Percentiles rank a stretch among this genome's conserved stretches.
Evolutionary conservation across 2,888 invertebrate species (phyloP).

Genomic region (Ischnura elegans): DNA sequence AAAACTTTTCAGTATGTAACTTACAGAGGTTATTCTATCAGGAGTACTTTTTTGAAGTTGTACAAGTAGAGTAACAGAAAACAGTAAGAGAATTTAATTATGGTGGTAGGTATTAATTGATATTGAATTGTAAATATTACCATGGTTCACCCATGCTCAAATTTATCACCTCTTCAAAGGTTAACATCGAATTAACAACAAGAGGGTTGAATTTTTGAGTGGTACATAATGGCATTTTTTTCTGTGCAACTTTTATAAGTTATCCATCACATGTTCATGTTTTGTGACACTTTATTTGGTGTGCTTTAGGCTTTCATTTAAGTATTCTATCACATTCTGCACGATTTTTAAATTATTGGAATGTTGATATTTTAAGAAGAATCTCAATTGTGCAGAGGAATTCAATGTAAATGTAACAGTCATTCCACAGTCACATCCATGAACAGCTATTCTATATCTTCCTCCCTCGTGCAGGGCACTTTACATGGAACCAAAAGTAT

Average conservation of each 20-base stretch:
- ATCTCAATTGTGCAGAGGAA: conserved; percentile 34
- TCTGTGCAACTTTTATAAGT: neutral
- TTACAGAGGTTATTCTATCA: conserved; percentile 26
- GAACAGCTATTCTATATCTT: conserved; percentile 52
- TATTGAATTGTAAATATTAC: conserved; percentile 26
- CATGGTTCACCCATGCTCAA: conserved; percentile 59
- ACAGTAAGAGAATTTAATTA: conserved; percentile 1
- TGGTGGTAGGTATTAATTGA: conserved; percentile 40
- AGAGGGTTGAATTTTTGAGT: conserved; percentile 24
- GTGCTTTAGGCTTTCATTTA: neutral
- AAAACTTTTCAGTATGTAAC: neutral
- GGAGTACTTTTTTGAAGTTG: conserved; percentile 49
- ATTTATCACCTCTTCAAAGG: conserved; percentile 12
- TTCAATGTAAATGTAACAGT: neutral
- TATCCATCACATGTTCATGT: neutral
- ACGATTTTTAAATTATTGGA: conserved; percentile 3
- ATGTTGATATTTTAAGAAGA: conserved; percentile 33
- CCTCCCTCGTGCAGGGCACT: conserved; percentile 45
- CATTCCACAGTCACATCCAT: conserved; percentile 41
- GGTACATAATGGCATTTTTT: conserved; percentile 33
- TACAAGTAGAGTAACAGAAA: conserved; percentile 21
- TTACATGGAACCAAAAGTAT: conserved; percentile 47
- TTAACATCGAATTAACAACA: conserved; percentile 49
- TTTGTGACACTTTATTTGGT: neutral
- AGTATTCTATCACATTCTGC: conserved; percentile 41